Evolutionary conservation across 2,113 vertebrate species (phyloP), one percentile per base, ranked within the genome.

Genomic region (Eptesicus fuscus): DNA sequence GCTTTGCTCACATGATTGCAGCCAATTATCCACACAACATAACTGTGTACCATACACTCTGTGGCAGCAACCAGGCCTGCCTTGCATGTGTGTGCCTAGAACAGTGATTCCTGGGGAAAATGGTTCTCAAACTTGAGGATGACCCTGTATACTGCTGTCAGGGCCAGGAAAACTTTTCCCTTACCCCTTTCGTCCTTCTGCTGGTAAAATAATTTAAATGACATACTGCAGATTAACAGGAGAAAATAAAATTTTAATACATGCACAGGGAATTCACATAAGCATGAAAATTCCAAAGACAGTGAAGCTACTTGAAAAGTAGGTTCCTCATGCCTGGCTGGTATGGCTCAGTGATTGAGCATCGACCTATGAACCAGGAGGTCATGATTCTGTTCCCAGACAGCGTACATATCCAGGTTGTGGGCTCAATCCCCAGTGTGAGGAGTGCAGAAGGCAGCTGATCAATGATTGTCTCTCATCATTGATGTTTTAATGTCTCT

Each of bases 31-130:
- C 49, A 76, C 65, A 80, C 0, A 4, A 35, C 59, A 32, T n/a
- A 77, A 28, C 53, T 42, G n/a, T 8, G 13, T 63, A 9, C 28
- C 9, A 11, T 0, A 74, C 23, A 69, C 35, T 11, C 18, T 37
- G 25, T 30, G 13, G 22, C 35, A 88, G 13, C 28, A 42, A 14
- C 51, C 3, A 4, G 22, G 23, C 5, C 53, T 47, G 32, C 23
- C 32, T n/a, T 8, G 1, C 56, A 65, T 9, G 0, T 9, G 13
- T 28, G 11, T n/a, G 5, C 28, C 25, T n/a, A 56, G 22, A 47
- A n/a, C 3, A 32, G 16, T 4, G 30, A n/a, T 28, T 53, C 11
- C 61, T 9, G n/a, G 18, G 13, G 9, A 14, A 6, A 6, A 7
- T 13, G 18, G 4, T 20, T 47, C 35, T 47, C 61, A 88, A 12